A percentile compares a stretch with the other conserved stretches of the same genome.
Conservation (phyloP, 2,113 vertebrate genomes). For the Malaclemys terrapin region DNA sequence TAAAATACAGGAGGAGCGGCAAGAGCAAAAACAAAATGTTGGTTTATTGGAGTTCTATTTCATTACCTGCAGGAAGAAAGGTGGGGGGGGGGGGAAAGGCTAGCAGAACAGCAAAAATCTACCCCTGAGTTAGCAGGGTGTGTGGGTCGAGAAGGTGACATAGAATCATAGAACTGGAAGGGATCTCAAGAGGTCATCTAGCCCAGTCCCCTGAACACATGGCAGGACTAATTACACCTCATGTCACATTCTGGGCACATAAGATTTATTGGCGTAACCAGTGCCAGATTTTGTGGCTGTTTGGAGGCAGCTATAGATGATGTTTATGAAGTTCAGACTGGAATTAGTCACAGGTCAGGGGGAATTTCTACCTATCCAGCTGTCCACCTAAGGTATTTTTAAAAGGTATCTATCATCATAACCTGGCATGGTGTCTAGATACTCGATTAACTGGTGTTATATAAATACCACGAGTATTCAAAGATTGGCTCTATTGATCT, state of each 20-base stretch:
- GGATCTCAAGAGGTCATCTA: no score
- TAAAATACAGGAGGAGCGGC: not conserved
- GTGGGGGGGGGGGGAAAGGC: not conserved
- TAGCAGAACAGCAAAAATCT: not conserved
- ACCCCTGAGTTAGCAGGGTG: not conserved
- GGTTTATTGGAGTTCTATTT: not conserved
- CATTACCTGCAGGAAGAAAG: not conserved
- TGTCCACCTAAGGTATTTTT: slow-evolving; percentile 33
- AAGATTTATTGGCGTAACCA: not conserved
- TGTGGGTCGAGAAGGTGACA: not conserved
- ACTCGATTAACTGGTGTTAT: not conserved
- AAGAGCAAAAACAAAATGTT: not conserved
- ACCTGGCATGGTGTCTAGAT: not conserved
- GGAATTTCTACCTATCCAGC: slow-evolving; percentile 41
- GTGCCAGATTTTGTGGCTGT: not conserved
- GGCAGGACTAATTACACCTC: no score
- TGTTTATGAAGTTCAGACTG: not conserved
- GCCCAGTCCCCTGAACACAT: no score
- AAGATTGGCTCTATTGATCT: not conserved
- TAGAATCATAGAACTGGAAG: not conserved
- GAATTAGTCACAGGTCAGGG: not conserved
- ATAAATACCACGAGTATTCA: slow-evolving; percentile 46
- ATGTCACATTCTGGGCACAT: not conserved
- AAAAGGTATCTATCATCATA: slow-evolving; percentile 37
- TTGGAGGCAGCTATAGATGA: not conserved